Percentiles rank a stretch among this genome's conserved stretches.
Evolutionary conservation across 2,113 vertebrate species (phyloP).

Genomic region (Ariopsis seemanni): DNA sequence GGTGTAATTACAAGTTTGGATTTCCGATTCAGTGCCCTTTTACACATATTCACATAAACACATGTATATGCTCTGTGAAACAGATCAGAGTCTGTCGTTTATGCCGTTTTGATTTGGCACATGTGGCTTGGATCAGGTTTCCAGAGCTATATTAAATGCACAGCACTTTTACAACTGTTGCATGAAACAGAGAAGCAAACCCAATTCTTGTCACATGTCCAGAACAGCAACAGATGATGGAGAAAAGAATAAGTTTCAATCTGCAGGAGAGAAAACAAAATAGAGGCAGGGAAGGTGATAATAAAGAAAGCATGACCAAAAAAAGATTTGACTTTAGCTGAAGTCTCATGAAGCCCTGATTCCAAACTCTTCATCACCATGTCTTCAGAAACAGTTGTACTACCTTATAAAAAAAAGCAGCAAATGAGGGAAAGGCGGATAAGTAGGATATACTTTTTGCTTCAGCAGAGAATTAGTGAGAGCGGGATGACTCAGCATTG

Average conservation of each 20-base stretch:
- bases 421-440: background rate
- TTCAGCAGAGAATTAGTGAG: background rate
- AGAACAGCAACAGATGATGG: background rate
- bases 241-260: background rate
- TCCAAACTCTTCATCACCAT: background rate
- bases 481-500: background rate
- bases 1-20: constrained; percentile 3
- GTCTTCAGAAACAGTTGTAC: background rate
- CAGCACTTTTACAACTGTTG: constrained; percentile 27
- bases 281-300: background rate
- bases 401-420: constrained; percentile 21
- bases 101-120: constrained; percentile 36
- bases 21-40: constrained; percentile 1
- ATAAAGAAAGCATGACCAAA: constrained; percentile 9
- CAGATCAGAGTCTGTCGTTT: constrained; percentile 50
- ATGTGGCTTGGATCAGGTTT: constrained; percentile 21
- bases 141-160: constrained; percentile 21
- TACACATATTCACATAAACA: constrained; percentile 3
- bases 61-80: constrained; percentile 47
- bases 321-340: background rate
- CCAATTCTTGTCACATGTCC: background rate
- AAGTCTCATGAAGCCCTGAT: background rate
- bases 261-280: background rate
- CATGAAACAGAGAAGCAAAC: constrained; percentile 42
- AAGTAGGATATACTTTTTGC: background rate